Percentiles rank a stretch among this genome's conserved stretches.
These are phyloP conservation scores for Gymnothorax javanicus DNA, from an alignment of 2,797 vertebrate genomes.

Conservation along the genomic window DNA sequence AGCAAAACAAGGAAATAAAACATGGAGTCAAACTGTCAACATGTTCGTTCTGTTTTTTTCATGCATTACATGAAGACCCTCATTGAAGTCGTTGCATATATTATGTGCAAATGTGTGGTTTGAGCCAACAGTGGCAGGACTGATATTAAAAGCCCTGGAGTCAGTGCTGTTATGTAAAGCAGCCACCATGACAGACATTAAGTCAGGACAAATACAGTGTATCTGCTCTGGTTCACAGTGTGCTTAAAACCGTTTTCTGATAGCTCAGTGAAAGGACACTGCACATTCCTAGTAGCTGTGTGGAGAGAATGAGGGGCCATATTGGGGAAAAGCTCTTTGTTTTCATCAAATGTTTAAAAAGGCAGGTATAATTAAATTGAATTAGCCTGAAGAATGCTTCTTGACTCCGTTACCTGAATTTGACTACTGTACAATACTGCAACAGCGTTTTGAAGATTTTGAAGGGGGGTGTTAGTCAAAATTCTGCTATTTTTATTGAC, in stretches of 20 bases:
- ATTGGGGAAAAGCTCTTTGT: background rate
- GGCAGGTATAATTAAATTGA: constrained; percentile 24
- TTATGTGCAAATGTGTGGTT: background rate
- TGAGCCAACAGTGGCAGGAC: background rate
- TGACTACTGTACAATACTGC: background rate
- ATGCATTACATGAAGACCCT: background rate
- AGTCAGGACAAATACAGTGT: background rate
- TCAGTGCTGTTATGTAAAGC: background rate
- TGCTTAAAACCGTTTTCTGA: background rate
- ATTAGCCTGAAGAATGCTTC: background rate
- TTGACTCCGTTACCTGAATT: background rate
- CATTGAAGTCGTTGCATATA: background rate
- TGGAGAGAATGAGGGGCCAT: background rate
- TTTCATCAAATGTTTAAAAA: constrained; percentile 14
- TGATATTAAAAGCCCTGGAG: background rate
- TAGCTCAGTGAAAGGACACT: background rate
- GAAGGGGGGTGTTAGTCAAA: background rate
- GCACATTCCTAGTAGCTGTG: background rate
- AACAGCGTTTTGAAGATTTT: background rate
- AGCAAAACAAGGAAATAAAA: background rate
- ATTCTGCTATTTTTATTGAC: background rate
- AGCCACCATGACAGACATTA: background rate
- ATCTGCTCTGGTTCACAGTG: background rate
- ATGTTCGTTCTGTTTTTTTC: background rate
- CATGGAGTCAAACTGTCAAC: background rate